Conservation (phyloP, 23 tunicate species). For the Phallusia fumigata region DNA sequence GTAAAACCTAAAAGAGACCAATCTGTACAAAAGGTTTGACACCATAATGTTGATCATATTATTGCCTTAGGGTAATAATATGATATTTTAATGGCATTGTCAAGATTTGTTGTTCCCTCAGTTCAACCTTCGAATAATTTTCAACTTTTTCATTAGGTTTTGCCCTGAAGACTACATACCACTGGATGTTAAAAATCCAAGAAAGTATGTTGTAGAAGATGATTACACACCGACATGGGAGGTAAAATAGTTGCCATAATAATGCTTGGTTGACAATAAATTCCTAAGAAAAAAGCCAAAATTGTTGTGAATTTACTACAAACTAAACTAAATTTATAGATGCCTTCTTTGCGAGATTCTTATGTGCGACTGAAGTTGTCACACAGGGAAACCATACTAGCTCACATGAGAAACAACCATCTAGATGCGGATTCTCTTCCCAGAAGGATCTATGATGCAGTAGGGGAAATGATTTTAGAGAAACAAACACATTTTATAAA, state of each 20-base stretch:
- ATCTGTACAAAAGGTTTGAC: too few species aligned
- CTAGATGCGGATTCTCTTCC: conserved; percentile 28
- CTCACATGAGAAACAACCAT: conserved; percentile 26
- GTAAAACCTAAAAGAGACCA: too few species aligned
- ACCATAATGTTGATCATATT: too few species aligned
- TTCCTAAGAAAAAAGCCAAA: too few species aligned
- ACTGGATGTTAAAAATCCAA: conserved; percentile 65
- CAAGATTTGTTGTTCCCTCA: too few species aligned
- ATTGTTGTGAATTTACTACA: too few species aligned
- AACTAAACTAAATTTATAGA: conserved; percentile 8
- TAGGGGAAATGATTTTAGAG: conserved; percentile 56
- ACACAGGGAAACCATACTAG: conserved; percentile 43
- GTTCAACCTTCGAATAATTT: too few species aligned
- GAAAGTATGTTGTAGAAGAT: conserved; percentile 94
- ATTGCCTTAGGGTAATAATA: too few species aligned
- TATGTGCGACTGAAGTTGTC: conserved; percentile 51
- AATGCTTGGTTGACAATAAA: too few species aligned
- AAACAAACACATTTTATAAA: conserved; percentile 51
- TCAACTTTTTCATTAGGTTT: too few species aligned
- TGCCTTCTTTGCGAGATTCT: conserved; percentile 53
- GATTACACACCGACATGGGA: conserved; percentile 98
- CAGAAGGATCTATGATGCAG: conserved; percentile 54
- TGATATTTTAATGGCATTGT: too few species aligned
- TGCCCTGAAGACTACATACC: conserved; percentile 84
- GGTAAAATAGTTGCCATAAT: too few species aligned